Percentiles rank a stretch among this genome's conserved stretches.
phyloP scores from a whole-genome alignment of 30 jellyfish, hydroid and myxozoan genomes.

The Pseudorhiza aurosa region DNA sequence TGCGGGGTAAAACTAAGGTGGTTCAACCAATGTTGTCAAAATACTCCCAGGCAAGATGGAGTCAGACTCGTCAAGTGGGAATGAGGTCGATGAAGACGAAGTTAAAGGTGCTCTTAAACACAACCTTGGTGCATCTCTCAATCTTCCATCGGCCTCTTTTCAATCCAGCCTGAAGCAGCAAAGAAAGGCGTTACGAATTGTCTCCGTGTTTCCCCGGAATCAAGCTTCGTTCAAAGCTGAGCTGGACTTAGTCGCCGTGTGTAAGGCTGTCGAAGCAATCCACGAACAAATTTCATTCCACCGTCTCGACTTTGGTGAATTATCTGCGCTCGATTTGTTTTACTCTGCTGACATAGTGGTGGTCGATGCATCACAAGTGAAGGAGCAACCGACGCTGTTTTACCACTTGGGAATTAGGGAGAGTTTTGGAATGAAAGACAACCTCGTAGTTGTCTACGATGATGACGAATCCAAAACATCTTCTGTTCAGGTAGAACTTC shows the following conservation, averaged over 20 bases:
- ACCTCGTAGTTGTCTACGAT: slow-evolving; percentile 76
- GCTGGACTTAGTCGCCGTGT: slow-evolving; percentile 65
- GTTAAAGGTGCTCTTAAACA: background rate
- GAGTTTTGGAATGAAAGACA: slow-evolving; percentile 98
- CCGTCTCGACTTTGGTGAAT: slow-evolving; percentile 92
- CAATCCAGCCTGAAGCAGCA: slow-evolving; percentile 37
- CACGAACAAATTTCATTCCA: slow-evolving; percentile 70
- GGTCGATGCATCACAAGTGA: slow-evolving; percentile 81
- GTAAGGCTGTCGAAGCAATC: slow-evolving; percentile 72
- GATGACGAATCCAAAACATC: slow-evolving; percentile 69
- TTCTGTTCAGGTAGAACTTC: slow-evolving; percentile 71
- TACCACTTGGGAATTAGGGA: slow-evolving; percentile 97
- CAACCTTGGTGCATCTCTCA: slow-evolving; percentile 47
- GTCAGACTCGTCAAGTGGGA: slow-evolving; percentile 29
- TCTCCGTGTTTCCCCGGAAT: slow-evolving; percentile 83
- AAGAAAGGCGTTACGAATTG: slow-evolving; percentile 64
- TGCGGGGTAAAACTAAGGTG: slow-evolving; percentile 23
- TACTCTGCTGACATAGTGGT: slow-evolving; percentile 93
- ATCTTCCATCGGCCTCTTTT: slow-evolving; percentile 38
- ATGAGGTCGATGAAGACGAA: slow-evolving; percentile 25
- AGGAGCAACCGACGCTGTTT: slow-evolving; percentile 85
- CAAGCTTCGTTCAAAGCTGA: slow-evolving; percentile 68
- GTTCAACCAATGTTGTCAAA: background rate
- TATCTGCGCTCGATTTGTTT: slow-evolving; percentile 80
- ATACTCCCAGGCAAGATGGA: too few relatives aligned